Percentiles rank a stretch among this genome's conserved stretches.
These are phyloP conservation scores for Chironomus tepperi DNA, from an alignment of 1,140 invertebrate species.

Conservation along the genomic window DNA sequence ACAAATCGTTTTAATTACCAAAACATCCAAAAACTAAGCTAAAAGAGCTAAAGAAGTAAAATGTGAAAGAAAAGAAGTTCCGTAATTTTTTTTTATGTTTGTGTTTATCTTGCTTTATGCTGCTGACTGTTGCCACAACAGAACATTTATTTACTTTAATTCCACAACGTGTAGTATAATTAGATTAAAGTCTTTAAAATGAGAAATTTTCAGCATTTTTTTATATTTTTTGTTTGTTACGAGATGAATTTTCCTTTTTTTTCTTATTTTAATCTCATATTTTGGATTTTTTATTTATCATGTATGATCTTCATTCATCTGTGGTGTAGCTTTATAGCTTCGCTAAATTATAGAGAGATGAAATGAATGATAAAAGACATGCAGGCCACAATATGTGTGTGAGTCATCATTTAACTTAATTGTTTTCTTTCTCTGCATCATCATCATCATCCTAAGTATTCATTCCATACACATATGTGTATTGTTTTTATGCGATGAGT, in stretches of 20 bases:
- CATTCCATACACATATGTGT: not conserved
- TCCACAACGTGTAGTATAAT: too few relatives aligned
- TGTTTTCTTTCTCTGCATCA: not conserved
- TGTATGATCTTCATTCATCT: not conserved
- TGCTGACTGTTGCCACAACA: too few relatives aligned
- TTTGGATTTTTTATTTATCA: not conserved
- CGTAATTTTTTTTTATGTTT: too few relatives aligned
- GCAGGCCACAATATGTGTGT: not conserved
- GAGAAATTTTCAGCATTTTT: too few relatives aligned
- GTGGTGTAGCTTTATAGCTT: not conserved
- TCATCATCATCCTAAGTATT: not conserved
- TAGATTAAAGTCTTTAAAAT: too few relatives aligned
- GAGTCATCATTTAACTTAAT: conserved; percentile 21
- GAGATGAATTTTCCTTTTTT: not conserved
- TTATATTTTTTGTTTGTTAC: too few relatives aligned
- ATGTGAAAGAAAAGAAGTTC: too few relatives aligned
- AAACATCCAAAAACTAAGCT: too few relatives aligned
- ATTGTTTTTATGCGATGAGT: conserved; percentile 19
- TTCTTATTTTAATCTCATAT: too few relatives aligned
- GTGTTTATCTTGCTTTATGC: too few relatives aligned
- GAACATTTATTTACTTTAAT: too few relatives aligned
- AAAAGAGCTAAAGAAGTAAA: not conserved
- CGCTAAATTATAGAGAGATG: not conserved
- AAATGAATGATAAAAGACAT: not conserved
- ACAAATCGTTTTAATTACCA: too few relatives aligned